Evolutionary conservation across 2,113 vertebrate species (phyloP), one percentile per base, ranked within the genome.

Genomic region (Piaya cayana): DNA sequence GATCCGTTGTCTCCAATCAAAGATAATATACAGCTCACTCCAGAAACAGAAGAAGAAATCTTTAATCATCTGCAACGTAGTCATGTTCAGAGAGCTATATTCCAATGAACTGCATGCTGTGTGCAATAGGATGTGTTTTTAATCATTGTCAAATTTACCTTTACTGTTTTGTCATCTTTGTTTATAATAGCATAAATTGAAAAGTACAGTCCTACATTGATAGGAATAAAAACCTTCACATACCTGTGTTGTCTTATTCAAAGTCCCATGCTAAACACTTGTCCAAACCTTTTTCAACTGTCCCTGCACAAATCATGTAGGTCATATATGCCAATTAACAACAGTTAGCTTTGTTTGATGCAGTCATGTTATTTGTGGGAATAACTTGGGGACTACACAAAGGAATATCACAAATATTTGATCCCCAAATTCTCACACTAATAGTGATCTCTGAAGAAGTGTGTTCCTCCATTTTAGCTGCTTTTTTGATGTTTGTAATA

Each of bases 1-100:
- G 90, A 98, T 47, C 98, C 98, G 4, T 96, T 99, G 96, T 99
- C 98, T 94, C 98, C 98, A 27, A 95, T 98, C 86, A 98, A 98
- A 96, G 98, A 98, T 94, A 98, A 98, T 53, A 94, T 99, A 88
- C 91, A 97, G 12, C 96, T 98, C 52, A 98, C 97, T 76, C 97
- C 98, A 83, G 98, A 98, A 94, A 90, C 97, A 30, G 97, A 98
- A 70, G 97, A 98, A 30, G 97, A 98, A 78, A 92, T 97, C 88
- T 97, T 97, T 72, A 96, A 94, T 82, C 97, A 96, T 50, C 55
- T 85, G 7, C 95, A 98, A 63, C 76, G 3, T 36, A 77, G 58
- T 16, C 84, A 45, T 70, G 90, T 97, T 90, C 97, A 98, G 92
- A 97, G 98, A 94, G 96, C 97, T 49, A 97, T 98, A 96, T 98